Conservation (phyloP, 2,113 vertebrate genomes). For the Catharus fuscescens region DNA sequence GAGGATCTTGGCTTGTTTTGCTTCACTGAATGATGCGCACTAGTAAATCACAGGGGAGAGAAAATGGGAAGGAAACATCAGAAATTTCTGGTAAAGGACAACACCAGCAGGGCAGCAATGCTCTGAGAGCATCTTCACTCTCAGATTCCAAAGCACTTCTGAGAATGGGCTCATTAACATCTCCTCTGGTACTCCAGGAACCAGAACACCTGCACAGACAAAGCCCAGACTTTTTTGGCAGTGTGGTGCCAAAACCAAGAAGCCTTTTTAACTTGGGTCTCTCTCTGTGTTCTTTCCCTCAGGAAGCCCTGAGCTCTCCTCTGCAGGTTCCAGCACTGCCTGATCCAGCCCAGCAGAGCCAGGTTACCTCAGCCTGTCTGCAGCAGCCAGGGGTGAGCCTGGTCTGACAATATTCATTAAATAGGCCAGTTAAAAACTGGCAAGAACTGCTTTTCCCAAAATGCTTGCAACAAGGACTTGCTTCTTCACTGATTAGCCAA, state of each 20-base stretch:
- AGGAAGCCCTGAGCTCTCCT: fast-evolving
- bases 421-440: not conserved
- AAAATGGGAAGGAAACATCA: not conserved
- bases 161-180: not conserved
- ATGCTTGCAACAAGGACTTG: not conserved
- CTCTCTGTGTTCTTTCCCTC: fast-evolving
- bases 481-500: not conserved
- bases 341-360: not conserved
- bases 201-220: not conserved
- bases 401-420: not conserved
- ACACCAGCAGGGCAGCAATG: not conserved
- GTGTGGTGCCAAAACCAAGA: not conserved
- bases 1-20: not conserved
- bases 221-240: not conserved
- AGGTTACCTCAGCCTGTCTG: not conserved
- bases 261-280: not conserved
- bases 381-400: not conserved
- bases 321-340: not conserved
- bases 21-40: not conserved
- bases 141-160: not conserved
- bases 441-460: not conserved
- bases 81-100: not conserved
- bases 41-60: not conserved
- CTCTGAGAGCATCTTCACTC: not conserved
- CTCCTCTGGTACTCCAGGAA: not conserved